These are phyloP conservation scores for Semnopithecus entellus DNA, from an alignment of 2,113 vertebrate species.

Conservation along the genomic window DNA sequence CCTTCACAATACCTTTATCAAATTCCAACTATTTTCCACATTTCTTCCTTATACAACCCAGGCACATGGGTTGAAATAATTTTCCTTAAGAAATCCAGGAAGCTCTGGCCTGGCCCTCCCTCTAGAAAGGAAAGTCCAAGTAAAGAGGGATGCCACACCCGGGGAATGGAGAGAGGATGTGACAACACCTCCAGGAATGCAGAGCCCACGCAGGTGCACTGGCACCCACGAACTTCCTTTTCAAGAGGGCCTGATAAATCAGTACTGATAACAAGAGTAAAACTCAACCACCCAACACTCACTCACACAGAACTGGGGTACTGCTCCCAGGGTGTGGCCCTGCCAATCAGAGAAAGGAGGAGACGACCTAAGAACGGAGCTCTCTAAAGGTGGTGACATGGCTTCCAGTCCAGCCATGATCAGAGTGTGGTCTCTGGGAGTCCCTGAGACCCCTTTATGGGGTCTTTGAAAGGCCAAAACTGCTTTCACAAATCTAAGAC, in stretches of 20 bases:
- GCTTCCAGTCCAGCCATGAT: neutral
- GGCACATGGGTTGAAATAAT: neutral
- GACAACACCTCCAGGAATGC: constrained; percentile 70
- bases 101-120: constrained; percentile 35
- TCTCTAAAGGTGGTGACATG: neutral
- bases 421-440: neutral
- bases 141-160: constrained; percentile 57
- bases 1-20: constrained; percentile 59
- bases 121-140: constrained; percentile 72
- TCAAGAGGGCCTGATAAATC: constrained; percentile 51
- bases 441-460: neutral
- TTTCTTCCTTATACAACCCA: constrained; percentile 53
- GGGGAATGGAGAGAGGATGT: constrained; percentile 50
- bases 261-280: constrained; percentile 27
- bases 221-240: constrained; percentile 66
- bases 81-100: constrained; percentile 54
- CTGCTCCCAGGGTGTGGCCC: neutral
- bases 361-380: neutral
- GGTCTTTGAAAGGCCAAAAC: neutral
- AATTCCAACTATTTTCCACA: constrained; percentile 45
- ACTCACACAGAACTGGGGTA: neutral
- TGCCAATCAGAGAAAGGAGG: neutral
- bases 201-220: constrained; percentile 71
- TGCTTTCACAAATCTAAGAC: neutral
- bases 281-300: neutral